Conservation (phyloP, 2,113 vertebrate genomes). For the Leucoraja erinaceus region DNA sequence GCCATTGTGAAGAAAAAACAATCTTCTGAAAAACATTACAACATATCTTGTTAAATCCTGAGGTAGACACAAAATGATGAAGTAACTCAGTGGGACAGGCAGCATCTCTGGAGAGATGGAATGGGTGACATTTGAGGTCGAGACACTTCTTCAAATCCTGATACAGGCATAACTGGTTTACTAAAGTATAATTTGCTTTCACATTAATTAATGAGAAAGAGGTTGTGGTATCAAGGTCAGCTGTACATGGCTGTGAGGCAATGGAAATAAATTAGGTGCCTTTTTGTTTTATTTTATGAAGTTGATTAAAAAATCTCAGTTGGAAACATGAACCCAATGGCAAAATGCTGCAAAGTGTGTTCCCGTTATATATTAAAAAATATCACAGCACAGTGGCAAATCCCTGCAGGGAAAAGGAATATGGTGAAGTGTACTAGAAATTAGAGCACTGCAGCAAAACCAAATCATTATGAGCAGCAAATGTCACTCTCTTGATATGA, state of each 20-base stretch:
- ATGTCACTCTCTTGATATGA: not conserved
- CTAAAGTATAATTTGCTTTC: not conserved
- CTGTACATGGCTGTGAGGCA: constrained; percentile 22
- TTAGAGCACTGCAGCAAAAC: not conserved
- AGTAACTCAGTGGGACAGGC: no score
- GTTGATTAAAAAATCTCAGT: not conserved
- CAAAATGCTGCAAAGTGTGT: not conserved
- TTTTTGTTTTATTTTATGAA: not conserved
- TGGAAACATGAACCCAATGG: constrained; percentile 25
- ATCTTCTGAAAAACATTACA: constrained; percentile 1
- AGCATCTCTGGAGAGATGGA: no score
- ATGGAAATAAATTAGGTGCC: constrained; percentile 25
- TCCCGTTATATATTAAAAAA: not conserved
- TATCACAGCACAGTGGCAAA: constrained; percentile 4
- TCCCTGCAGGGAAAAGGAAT: not conserved
- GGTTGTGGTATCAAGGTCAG: not conserved
- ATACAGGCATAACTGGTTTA: not conserved
- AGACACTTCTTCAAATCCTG: no score
- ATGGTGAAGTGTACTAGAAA: not conserved
- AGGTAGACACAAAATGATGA: no score
- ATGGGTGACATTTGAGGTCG: no score
- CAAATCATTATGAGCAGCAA: not conserved
- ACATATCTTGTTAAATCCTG: not conserved
- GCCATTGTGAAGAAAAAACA: not conserved
- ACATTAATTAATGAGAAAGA: not conserved